These are phyloP conservation scores for Trigoniulus corallinus DNA, from an alignment of 1,140 invertebrate species.

Conservation along the genomic window DNA sequence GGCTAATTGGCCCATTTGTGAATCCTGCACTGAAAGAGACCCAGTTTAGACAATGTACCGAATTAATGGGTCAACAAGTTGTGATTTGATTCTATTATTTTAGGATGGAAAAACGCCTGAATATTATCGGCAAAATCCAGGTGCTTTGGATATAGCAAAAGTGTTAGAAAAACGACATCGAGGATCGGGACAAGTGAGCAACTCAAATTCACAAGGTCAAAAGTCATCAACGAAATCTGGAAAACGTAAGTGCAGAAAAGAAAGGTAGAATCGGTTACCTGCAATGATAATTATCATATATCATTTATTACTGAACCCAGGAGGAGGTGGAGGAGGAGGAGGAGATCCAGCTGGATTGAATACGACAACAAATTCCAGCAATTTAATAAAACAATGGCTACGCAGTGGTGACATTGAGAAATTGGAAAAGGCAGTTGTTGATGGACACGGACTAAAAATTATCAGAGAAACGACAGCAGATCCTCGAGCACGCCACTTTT, in stretches of 20 bases:
- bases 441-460: constrained; percentile 54
- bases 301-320: no score
- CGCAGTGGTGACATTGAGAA: constrained; percentile 51
- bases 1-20: no score
- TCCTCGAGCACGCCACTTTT: constrained; percentile 43
- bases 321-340: no score
- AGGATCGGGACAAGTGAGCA: neutral
- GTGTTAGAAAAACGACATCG: neutral
- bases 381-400: constrained; percentile 42
- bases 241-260: neutral
- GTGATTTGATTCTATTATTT: no score
- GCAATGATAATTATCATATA: no score
- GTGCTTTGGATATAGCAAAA: neutral
- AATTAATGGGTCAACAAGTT: no score
- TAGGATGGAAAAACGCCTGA: constrained; percentile 19
- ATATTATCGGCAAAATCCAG: constrained; percentile 26
- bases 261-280: no score
- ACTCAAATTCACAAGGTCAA: neutral
- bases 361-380: neutral
- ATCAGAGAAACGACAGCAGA: constrained; percentile 46
- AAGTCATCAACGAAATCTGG: neutral
- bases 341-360: neutral
- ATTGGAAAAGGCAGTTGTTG: constrained; percentile 54
- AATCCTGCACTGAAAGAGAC: no score
- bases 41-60: no score